Evolutionary conservation across 2,113 vertebrate genomes (phyloP), one percentile per base, ranked within the genome.

Genomic region (Rostratula benghalensis): DNA sequence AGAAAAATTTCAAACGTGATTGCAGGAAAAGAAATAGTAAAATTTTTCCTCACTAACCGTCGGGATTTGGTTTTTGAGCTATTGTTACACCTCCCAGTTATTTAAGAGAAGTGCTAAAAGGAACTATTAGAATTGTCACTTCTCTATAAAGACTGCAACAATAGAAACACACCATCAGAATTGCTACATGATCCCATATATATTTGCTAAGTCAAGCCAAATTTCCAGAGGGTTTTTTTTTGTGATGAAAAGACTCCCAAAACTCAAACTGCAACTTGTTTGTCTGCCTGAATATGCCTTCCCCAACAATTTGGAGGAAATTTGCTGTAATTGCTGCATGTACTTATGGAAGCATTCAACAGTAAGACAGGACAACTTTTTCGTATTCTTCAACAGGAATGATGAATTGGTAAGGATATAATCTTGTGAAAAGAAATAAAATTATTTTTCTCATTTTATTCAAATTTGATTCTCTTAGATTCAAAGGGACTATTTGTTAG

Each of bases 131-230:
- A 33, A 79, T 83, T 54, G 10, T 59, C 16, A 64, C 12, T 46
- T 71, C 19, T 37, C 43, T 60, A 68, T 31, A 35, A 4, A 77
- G 30, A 57, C 10, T 54, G 11, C 7, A 68, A 43, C 19, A 63
- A 39, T 30, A 68, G 71, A 87, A 77, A 61, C 17, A 67, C 21
- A 65, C 14, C 5, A n/a, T 27, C 28, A 83, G 13, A 83, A 67
- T 7, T 65, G 27, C n/a, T 37, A 35, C 31, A 50, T 1, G 0
- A 71, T 43, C 27, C 14, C 23, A 33, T 19, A 57, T 2, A 33
- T 51, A 65, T 37, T 59, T 79, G 11, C 18, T 31, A 64, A 79
- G 12, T 10, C 8, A 48, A 50, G 35, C 6, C n/a, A 84, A 61
- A 64, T 35, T 35, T 83, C 17, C 79, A 45, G 5, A 12, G 43